Percentiles rank a stretch among this genome's conserved stretches.
These are phyloP conservation scores for Epizoanthus scotinus DNA, from an alignment of 92 coral and sea anemone species.

Conservation along the genomic window DNA sequence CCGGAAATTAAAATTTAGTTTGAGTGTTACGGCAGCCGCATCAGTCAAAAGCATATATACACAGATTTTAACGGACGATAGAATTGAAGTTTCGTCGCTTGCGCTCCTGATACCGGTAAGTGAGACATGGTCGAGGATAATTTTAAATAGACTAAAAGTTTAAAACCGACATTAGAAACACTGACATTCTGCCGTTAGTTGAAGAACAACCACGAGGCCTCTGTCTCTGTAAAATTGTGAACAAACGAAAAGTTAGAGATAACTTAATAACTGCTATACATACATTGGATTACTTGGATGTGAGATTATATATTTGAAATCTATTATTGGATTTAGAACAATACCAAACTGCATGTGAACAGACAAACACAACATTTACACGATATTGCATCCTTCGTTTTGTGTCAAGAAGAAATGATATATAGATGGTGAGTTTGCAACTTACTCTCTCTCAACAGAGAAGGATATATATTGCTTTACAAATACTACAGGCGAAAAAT, in stretches of 20 bases:
- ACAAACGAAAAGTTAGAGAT: background rate
- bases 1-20: slow-evolving; percentile 35
- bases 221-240: background rate
- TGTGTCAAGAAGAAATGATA: too few relatives aligned
- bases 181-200: background rate
- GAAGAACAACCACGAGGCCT: background rate
- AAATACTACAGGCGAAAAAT: too few relatives aligned
- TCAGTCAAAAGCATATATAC: background rate
- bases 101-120: background rate
- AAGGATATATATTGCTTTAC: too few relatives aligned
- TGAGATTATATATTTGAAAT: too few relatives aligned
- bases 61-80: background rate
- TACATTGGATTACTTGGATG: too few relatives aligned
- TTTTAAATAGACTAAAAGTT: slow-evolving; percentile 21
- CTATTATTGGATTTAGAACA: too few relatives aligned
- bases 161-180: background rate
- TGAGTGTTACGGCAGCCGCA: slow-evolving; percentile 3
- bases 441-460: too few relatives aligned
- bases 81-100: background rate
- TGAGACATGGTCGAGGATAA: slow-evolving; percentile 10
- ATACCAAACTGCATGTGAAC: too few relatives aligned
- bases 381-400: too few relatives aligned
- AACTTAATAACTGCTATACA: too few relatives aligned
- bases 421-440: too few relatives aligned
- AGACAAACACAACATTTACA: too few relatives aligned